These are phyloP conservation scores for Ornithorhynchus anatinus DNA, from an alignment of 2,113 vertebrate genomes.

Conservation along the genomic window DNA sequence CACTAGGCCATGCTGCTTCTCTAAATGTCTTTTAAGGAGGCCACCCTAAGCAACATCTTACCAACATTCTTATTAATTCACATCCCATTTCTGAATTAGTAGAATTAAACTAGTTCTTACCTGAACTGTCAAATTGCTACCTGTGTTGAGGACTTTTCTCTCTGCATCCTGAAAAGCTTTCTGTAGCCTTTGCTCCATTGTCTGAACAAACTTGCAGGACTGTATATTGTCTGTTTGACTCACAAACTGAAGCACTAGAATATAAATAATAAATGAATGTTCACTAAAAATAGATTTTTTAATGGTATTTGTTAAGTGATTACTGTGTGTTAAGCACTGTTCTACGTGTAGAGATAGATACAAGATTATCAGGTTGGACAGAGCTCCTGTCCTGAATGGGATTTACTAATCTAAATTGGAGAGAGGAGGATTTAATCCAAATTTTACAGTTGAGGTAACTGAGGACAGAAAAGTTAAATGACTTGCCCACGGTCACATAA, in stretches of 20 bases:
- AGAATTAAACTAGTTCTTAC: conserved; percentile 55
- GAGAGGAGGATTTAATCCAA: no score
- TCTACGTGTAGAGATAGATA: no score
- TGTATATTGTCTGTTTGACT: conserved; percentile 85
- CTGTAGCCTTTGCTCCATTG: conserved; percentile 91
- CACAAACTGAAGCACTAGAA: conserved; percentile 93
- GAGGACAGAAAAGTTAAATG: no score
- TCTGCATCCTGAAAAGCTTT: conserved; percentile 92
- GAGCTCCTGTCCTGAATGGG: no score
- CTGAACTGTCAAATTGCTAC: conserved; percentile 87
- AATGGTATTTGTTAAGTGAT: no score
- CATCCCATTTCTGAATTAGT: background rate
- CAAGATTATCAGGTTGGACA: no score
- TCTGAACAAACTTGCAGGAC: conserved; percentile 91
- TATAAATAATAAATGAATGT: background rate
- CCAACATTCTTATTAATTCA: background rate
- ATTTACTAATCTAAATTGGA: no score
- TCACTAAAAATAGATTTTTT: background rate
- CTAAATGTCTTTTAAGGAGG: background rate
- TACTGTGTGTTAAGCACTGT: no score
- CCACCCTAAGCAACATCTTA: background rate
- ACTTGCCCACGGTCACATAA: no score
- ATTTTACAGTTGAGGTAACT: no score
- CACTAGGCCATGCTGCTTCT: no score
- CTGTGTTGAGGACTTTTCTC: conserved; percentile 79